Evolutionary conservation across 2,113 vertebrate species (phyloP).

Genomic region (Notarius quadriscutis): DNA sequence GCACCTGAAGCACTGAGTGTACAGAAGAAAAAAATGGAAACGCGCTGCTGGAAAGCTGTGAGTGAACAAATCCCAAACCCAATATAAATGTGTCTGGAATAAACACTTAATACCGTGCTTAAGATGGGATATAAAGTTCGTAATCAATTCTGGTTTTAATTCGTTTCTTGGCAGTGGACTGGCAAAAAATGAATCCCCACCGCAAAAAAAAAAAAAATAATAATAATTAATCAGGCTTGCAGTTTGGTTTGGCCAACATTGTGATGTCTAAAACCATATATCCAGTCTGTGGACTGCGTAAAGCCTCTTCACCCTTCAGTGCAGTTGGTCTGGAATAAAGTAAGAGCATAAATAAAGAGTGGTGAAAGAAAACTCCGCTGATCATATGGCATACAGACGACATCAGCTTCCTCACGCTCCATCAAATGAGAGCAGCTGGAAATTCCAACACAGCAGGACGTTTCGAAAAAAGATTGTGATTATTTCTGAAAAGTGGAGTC

Average conservation of each 20-base stretch:
- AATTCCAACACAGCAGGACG: background rate
- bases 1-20: background rate
- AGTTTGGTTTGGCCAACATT: background rate
- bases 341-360: background rate
- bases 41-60: background rate
- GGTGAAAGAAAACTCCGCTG: constrained; percentile 19
- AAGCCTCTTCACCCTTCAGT: background rate
- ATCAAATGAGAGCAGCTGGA: constrained; percentile 15
- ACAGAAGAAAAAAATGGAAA: background rate
- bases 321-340: background rate
- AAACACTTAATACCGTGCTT: background rate
- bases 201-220: too few species aligned
- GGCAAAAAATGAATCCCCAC: background rate
- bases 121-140: background rate
- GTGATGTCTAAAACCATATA: background rate
- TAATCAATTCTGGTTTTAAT: background rate
- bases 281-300: background rate
- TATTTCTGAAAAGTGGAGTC: too few species aligned
- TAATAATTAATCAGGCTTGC: background rate
- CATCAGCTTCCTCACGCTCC: constrained; percentile 8
- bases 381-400: constrained; percentile 2
- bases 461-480: too few species aligned
- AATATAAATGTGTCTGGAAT: background rate
- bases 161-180: background rate
- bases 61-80: background rate